Evolutionary conservation across 2,797 vertebrate species (phyloP), one percentile per base, ranked within the genome.

Genomic region (Platyrinchus mystaceus): DNA sequence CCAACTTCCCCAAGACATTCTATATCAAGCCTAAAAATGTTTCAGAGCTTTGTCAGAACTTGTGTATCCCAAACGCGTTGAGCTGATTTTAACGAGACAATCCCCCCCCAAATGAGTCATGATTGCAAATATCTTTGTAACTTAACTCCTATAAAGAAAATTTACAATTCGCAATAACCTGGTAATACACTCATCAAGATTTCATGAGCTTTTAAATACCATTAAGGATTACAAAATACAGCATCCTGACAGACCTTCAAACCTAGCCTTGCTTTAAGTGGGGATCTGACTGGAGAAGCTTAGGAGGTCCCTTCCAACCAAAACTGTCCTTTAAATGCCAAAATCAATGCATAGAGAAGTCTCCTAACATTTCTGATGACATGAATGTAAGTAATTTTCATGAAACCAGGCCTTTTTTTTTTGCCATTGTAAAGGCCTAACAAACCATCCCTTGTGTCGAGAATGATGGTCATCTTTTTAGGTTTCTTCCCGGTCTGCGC

Each of bases 41-140:
- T 81, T 78, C 49, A 12, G 73, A 78, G 69, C 73, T 94, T 81
- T 94, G 96, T 94, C 76, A 63, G 62, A 86, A 90, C 95, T 89
- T 95, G 95, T 1, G 2, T n/a, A 71, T 83, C 16, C 50, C 69
- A 84, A 93, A 81, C 53, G 91, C 83, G 62, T n/a, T 71, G 58
- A 86, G 58, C 46, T 53, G 76, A 94, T 69, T 37, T 92, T 96
- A 78, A 91, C 46, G 50, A 95, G 90, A 78, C 69, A 55, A 88
- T 69, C 27, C 10, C 37, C 63, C 62, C 18, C 0, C 9, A 90
- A 91, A 84, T 95, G 87, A 94, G 62, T 94, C 94, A 94, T 43
- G 63, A 73, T 81, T 87, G 64, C 76, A 89, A 83, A 22, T 50
- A 88, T 37, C 41, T 94, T 83, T 53, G 49, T 92, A 85, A 87